Evolutionary conservation across 2,113 vertebrate species (phyloP).

Genomic region (Austrofundulus limnaeus): DNA sequence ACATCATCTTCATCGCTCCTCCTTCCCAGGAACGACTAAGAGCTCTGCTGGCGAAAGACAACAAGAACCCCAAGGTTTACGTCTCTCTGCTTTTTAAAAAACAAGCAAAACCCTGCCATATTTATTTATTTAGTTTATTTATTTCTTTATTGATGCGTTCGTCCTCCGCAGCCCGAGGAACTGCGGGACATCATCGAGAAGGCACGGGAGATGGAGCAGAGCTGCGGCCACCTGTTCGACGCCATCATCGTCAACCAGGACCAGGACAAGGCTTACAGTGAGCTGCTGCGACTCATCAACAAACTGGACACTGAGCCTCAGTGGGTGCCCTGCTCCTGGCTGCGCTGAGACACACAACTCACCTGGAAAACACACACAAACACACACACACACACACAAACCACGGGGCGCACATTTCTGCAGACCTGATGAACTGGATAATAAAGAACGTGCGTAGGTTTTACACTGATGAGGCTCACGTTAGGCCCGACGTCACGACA

Average conservation of each 20-base stretch:
- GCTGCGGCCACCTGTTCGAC: slow-evolving; percentile 95
- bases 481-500: too few relatives aligned
- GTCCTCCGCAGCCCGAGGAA: slow-evolving; percentile 88
- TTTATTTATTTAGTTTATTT: too few relatives aligned
- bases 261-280: slow-evolving; percentile 91
- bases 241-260: slow-evolving; percentile 94
- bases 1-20: slow-evolving; percentile 97
- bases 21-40: slow-evolving; percentile 95
- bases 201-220: slow-evolving; percentile 97
- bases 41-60: slow-evolving; percentile 92
- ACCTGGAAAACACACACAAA: not conserved
- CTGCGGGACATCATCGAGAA: slow-evolving; percentile 97
- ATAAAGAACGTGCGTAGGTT: too few relatives aligned
- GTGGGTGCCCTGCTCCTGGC: slow-evolving; percentile 97
- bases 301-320: slow-evolving; percentile 98
- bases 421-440: too few relatives aligned
- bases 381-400: slow-evolving; percentile 1
- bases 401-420: not conserved
- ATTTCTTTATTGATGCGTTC: not conserved
- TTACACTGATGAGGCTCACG: too few relatives aligned
- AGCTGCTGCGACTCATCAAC: slow-evolving; percentile 94
- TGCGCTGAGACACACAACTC: slow-evolving; percentile 74
- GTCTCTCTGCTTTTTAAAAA: not conserved
- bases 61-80: slow-evolving; percentile 95
- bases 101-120: not conserved